A percentile compares a stretch with the other conserved stretches of the same genome.
Conservation (phyloP, 2,797 vertebrate genomes). For the Momotus momota region DNA sequence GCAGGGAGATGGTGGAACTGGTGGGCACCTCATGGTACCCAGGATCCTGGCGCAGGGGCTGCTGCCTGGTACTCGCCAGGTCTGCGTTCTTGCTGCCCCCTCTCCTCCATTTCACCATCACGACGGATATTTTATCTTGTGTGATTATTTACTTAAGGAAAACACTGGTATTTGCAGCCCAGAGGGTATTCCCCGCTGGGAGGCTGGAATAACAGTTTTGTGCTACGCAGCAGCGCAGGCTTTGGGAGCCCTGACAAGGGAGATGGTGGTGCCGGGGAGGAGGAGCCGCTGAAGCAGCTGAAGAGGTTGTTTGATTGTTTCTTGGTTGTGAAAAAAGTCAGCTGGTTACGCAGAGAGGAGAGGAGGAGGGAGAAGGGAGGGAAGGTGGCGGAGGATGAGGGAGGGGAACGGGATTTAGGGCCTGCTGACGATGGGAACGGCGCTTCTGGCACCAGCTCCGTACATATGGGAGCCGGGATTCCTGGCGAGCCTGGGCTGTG, state of each 20-base stretch:
- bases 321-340: constrained; percentile 53
- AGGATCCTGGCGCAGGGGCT: accelerated
- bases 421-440: background rate
- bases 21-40: background rate
- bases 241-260: constrained; percentile 22
- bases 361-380: background rate
- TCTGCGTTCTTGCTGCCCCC: background rate
- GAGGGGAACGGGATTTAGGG: background rate
- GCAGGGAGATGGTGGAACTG: accelerated
- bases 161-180: constrained; percentile 48
- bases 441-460: background rate
- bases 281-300: constrained; percentile 30
- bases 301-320: constrained; percentile 54
- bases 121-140: constrained; percentile 27
- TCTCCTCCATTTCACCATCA: background rate
- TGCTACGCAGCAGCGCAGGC: background rate
- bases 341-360: background rate
- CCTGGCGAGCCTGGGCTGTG: background rate
- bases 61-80: background rate
- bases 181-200: constrained; percentile 29
- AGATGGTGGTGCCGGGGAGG: background rate
- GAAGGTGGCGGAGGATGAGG: background rate
- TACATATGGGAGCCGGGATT: constrained; percentile 27
- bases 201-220: constrained; percentile 46
- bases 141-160: constrained; percentile 52